These are phyloP conservation scores for Neotoma lepida DNA, from an alignment of 2,113 vertebrate species.

Conservation along the genomic window DNA sequence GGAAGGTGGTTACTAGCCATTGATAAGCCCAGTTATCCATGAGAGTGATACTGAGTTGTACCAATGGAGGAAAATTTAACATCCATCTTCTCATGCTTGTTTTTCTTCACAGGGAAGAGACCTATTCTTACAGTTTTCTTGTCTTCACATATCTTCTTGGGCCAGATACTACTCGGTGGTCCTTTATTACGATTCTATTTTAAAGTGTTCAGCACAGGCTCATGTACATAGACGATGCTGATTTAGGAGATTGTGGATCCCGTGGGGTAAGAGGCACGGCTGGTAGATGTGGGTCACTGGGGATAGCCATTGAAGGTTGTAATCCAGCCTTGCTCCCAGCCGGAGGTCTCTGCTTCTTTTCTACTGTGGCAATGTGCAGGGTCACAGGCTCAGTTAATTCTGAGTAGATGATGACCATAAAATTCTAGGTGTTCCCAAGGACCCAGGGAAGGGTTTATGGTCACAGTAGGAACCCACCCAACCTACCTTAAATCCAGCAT, in stretches of 20 bases:
- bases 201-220: background rate
- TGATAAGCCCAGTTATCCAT: background rate
- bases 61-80: background rate
- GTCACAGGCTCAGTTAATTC: background rate
- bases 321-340: background rate
- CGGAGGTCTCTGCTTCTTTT: background rate
- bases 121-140: background rate
- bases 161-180: background rate
- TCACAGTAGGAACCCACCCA: background rate
- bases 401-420: background rate
- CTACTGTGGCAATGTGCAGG: background rate
- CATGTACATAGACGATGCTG: background rate
- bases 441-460: background rate
- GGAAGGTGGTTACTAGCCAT: background rate
- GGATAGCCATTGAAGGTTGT: background rate
- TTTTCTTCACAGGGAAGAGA: background rate
- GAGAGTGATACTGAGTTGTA: background rate
- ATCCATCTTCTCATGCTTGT: background rate
- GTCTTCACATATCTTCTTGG: fast-evolving
- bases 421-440: background rate
- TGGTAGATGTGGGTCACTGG: background rate
- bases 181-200: background rate
- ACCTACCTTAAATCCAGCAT: background rate
- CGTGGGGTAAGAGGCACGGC: no score
- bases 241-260: background rate